Evolutionary conservation across 2,797 vertebrate species (phyloP), one percentile per base, ranked within the genome.

Genomic region (Saxicola maurus): DNA sequence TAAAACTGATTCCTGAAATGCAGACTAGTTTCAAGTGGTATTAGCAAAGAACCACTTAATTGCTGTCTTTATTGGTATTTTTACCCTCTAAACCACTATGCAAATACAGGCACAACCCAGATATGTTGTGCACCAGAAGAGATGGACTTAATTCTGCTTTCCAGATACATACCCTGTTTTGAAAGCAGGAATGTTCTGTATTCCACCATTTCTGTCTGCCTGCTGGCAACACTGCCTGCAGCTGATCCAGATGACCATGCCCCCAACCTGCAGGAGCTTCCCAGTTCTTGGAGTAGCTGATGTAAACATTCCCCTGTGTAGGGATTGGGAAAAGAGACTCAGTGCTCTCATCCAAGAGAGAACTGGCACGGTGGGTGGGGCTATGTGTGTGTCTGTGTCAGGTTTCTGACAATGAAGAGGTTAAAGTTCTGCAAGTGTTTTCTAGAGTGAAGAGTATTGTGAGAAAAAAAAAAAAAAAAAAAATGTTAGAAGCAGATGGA

Each of bases 401-500:
- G 56, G 48, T 77, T 68, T 84, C 66, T 53, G 81, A 61, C 52
- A 38, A 42, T 0, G 27, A 88, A 91, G 55, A 90, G 71, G 74
- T 71, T 61, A 56, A 95, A 67, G 27, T 90, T 84, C 84, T 86
- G 55, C 35, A 82, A 86, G 64, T 62, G 45, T 86, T 73, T 95
- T 79, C 60, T 64, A 60, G 48, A 83, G 68, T 72, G 60, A 91
- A 75, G 42, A 64, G 62, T 38, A 75, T 17, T 77, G 85, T 84
- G 64, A 91, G 33, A 30, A 52, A 33, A 64, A 94, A 82, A 35
- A 35, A 52, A 52, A 94, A 46, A 62, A 92, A 92, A 90, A 24
- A 61, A 52, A 52, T 3, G 61, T 84, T 91, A 73, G 93, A 94
- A 96, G 92, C 77, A 95, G 89, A 92, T 64, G 74, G 61, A 95